A percentile compares a stretch with the other conserved stretches of the same genome.
Evolutionary conservation across 2,888 invertebrate species (phyloP).

Genomic region (Troides oblongomaculatus): DNA sequence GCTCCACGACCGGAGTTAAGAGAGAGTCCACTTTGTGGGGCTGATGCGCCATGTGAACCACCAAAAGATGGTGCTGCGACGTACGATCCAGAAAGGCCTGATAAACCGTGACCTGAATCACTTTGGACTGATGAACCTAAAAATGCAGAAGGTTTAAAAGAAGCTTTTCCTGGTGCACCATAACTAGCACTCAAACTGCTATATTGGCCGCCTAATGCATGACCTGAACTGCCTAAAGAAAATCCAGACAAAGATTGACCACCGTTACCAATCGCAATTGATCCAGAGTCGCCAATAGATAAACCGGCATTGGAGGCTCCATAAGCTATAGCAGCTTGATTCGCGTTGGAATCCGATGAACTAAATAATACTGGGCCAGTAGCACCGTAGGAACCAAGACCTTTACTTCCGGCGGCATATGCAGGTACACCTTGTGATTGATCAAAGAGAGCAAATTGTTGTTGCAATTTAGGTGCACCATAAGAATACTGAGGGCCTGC

Average conservation of each 20-base stretch:
- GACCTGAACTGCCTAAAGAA: constrained; percentile 44
- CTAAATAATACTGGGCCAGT: constrained; percentile 70
- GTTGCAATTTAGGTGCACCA: constrained; percentile 51
- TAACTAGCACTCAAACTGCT: constrained; percentile 53
- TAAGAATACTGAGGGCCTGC: constrained; percentile 56
- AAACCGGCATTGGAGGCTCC: constrained; percentile 49
- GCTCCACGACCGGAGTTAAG: constrained; percentile 50
- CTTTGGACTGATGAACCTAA: constrained; percentile 63
- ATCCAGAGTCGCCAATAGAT: constrained; percentile 43
- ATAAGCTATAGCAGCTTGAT: constrained; percentile 45
- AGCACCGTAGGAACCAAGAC: constrained; percentile 65
- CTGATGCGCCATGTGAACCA: constrained; percentile 39
- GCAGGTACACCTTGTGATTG: constrained; percentile 53
- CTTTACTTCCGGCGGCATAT: constrained; percentile 68
- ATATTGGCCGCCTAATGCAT: constrained; percentile 49
- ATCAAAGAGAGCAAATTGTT: constrained; percentile 57
- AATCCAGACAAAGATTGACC: constrained; percentile 40
- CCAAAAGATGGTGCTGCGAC: constrained; percentile 54
- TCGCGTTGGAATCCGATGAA: constrained; percentile 53
- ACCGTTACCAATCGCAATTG: constrained; percentile 41
- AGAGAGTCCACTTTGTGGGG: constrained; percentile 43
- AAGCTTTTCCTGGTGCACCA: constrained; percentile 53
- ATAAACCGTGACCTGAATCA: constrained; percentile 56
- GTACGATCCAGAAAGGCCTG: constrained; percentile 54
- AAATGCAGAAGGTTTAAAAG: constrained; percentile 73